Evolutionary conservation across 1,140 invertebrate genomes (phyloP).

Genomic region (Drosophila willistoni): DNA sequence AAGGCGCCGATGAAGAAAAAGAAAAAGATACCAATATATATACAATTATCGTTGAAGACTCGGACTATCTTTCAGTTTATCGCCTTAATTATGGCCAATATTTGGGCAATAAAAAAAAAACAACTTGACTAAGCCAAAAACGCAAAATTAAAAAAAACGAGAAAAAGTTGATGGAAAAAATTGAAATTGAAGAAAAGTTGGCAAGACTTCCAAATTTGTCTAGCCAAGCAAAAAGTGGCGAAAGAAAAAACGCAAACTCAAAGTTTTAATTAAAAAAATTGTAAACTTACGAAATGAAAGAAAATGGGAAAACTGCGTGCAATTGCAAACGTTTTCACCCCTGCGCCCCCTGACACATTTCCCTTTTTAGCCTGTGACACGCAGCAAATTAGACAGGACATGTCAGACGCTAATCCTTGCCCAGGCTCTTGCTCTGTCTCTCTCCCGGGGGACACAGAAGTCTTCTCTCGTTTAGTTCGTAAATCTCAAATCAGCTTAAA

Average conservation of each 20-base stretch:
- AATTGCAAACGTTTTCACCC: slow-evolving; percentile 33
- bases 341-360: neutral
- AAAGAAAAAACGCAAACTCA: slow-evolving; percentile 21
- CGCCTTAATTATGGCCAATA: slow-evolving; percentile 75
- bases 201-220: slow-evolving; percentile 23
- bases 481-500: slow-evolving; percentile 74
- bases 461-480: slow-evolving; percentile 19
- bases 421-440: neutral
- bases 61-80: slow-evolving; percentile 48
- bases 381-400: slow-evolving; percentile 47
- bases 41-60: slow-evolving; percentile 57
- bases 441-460: neutral
- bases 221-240: slow-evolving; percentile 21
- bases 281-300: slow-evolving; percentile 31
- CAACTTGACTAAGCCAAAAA: slow-evolving; percentile 42
- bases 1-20: slow-evolving; percentile 6
- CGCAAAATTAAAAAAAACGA: slow-evolving; percentile 19
- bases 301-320: slow-evolving; percentile 34
- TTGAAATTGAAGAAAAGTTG: slow-evolving; percentile 33
- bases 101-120: slow-evolving; percentile 64
- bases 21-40: slow-evolving; percentile 33
- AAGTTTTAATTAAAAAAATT: slow-evolving; percentile 76
- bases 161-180: neutral
- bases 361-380: slow-evolving; percentile 21
- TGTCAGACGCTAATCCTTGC: slow-evolving; percentile 37